Evolutionary conservation across 2,113 vertebrate genomes (phyloP).

Genomic region (Alaudala cheleensis): DNA sequence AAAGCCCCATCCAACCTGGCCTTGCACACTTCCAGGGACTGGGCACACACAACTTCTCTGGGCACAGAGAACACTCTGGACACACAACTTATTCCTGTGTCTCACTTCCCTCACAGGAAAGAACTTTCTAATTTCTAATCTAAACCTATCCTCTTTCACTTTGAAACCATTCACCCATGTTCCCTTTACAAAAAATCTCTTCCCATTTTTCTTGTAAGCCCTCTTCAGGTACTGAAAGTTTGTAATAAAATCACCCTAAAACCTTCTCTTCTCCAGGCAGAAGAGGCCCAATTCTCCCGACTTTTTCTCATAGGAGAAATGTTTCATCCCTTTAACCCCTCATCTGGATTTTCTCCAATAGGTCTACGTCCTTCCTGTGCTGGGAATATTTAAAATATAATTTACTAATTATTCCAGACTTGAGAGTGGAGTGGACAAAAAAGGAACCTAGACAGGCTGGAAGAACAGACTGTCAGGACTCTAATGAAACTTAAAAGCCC

Average conservation of each 20-base stretch:
- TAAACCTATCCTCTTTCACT: background rate
- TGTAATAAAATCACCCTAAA: background rate
- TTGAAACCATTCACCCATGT: too few species aligned
- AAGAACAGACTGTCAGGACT: background rate
- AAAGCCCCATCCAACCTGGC: background rate
- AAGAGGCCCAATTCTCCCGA: background rate
- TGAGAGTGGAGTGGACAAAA: rapidly evolving
- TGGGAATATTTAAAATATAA: background rate
- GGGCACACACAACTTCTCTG: background rate
- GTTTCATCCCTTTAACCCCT: background rate
- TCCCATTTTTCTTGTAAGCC: background rate
- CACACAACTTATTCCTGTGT: background rate
- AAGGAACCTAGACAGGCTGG: background rate
- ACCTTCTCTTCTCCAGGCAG: background rate
- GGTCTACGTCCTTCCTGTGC: background rate
- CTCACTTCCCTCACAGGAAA: background rate
- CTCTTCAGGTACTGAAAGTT: rapidly evolving
- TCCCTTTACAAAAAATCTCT: background rate
- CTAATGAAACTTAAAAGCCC: background rate
- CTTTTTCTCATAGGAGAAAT: background rate
- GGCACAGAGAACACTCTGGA: too few species aligned
- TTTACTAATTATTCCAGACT: background rate
- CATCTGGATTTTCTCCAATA: background rate
- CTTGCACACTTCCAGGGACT: background rate
- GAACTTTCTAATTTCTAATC: background rate